phyloP scores from a whole-genome alignment of 2,797 vertebrate genomes.

The Danio choprae region DNA sequence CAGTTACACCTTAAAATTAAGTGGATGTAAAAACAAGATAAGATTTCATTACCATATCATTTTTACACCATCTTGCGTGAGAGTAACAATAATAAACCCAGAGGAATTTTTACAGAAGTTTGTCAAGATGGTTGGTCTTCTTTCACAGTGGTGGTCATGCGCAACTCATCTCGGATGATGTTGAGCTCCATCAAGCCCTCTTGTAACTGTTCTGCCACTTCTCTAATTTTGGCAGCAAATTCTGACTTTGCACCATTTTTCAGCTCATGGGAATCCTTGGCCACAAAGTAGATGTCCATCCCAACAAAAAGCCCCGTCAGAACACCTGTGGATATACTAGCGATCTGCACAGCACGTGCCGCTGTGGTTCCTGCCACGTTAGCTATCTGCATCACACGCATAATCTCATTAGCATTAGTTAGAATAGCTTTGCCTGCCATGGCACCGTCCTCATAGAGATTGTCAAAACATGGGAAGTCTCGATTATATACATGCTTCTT shows the following conservation, averaged over 20 bases:
- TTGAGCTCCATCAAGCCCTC: conserved; percentile 79
- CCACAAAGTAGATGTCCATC: conserved; percentile 83
- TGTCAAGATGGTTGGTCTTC: conserved; percentile 11
- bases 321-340: conserved; percentile 79
- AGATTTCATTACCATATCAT: not conserved
- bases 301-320: conserved; percentile 79
- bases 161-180: conserved; percentile 75
- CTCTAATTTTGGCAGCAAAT: conserved; percentile 80
- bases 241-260: conserved; percentile 82
- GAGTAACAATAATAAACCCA: not conserved
- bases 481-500: conserved; percentile 73
- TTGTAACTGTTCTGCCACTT: conserved; percentile 75
- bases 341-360: conserved; percentile 78
- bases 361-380: conserved; percentile 80
- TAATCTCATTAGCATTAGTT: conserved; percentile 80
- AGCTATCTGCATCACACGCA: conserved; percentile 80
- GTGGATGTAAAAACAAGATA: not conserved
- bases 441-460: conserved; percentile 78
- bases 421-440: conserved; percentile 81
- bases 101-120: conserved; percentile 17
- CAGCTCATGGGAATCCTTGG: conserved; percentile 80
- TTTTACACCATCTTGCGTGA: not conserved
- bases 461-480: conserved; percentile 73
- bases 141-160: conserved; percentile 55
- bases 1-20: not conserved